Conservation (phyloP, 2,888 invertebrate genomes). For the Nomada ruficornis region DNA sequence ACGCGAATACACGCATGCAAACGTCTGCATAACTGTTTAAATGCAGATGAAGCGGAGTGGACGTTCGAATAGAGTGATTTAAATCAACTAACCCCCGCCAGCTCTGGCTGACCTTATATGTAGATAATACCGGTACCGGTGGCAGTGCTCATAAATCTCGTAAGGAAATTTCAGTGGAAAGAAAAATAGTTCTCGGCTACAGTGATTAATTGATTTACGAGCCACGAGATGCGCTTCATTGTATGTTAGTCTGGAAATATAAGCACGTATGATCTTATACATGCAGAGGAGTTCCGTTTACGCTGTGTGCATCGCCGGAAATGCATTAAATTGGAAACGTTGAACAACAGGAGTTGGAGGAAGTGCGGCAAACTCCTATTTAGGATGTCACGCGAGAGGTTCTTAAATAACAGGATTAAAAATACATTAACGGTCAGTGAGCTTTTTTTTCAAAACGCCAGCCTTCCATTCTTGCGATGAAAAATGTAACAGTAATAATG, state of each 20-base stretch:
- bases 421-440: background rate
- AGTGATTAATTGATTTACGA: constrained; percentile 65
- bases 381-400: background rate
- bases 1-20: constrained; percentile 29
- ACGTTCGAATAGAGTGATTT: constrained; percentile 70
- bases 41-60: constrained; percentile 68
- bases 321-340: constrained; percentile 7
- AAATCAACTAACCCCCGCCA: constrained; percentile 65
- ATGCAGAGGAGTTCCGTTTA: constrained; percentile 10
- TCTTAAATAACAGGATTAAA: background rate
- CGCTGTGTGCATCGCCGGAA: background rate
- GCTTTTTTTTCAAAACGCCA: background rate
- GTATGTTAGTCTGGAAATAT: constrained; percentile 37
- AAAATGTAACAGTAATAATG: background rate
- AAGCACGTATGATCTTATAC: constrained; percentile 34
- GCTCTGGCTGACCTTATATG: constrained; percentile 60
- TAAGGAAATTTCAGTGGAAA: constrained; percentile 65
- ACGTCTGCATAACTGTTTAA: constrained; percentile 63
- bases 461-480: background rate
- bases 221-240: constrained; percentile 41
- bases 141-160: constrained; percentile 64
- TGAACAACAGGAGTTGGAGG: background rate
- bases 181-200: constrained; percentile 65
- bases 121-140: constrained; percentile 66
- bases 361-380: background rate